Evolutionary conservation across 2,113 vertebrate genomes (phyloP).

Genomic region (Mobula birostris): DNA sequence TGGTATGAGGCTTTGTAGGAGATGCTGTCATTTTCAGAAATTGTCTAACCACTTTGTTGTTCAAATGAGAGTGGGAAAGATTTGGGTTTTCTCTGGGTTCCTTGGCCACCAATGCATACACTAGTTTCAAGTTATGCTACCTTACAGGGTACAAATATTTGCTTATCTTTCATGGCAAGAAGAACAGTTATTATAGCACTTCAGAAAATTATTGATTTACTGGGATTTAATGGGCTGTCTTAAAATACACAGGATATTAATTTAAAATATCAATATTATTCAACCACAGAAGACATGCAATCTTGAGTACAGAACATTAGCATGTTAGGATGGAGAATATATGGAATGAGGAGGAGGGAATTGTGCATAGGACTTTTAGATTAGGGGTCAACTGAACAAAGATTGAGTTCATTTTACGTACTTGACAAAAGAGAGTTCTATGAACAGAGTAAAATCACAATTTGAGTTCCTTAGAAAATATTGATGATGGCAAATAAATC

Average conservation of each 20-base stretch:
- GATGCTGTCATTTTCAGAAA: not conserved
- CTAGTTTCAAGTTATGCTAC: not conserved
- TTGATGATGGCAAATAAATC: not conserved
- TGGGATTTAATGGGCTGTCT: not conserved
- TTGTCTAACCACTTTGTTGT: not conserved
- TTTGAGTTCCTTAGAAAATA: not conserved
- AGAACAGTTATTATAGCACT: not conserved
- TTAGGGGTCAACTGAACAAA: not conserved
- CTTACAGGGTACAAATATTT: not conserved
- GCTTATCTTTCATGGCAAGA: not conserved
- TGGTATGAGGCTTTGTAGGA: not conserved
- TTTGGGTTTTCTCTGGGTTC: not conserved
- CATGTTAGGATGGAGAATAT: not conserved
- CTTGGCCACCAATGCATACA: not conserved
- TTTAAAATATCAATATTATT: not conserved
- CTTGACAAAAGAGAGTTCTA: not conserved
- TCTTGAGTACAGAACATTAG: not conserved
- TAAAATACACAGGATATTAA: not conserved
- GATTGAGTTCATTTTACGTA: not conserved
- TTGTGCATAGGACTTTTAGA: not conserved
- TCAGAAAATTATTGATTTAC: not conserved
- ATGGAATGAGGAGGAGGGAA: not conserved
- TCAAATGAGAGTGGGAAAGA: not conserved
- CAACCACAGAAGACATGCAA: not conserved
- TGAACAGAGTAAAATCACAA: not conserved